Evolutionary conservation across 2,113 vertebrate species (phyloP), one percentile per base, ranked within the genome.

Genomic region (Cyprinodon tularosa): DNA sequence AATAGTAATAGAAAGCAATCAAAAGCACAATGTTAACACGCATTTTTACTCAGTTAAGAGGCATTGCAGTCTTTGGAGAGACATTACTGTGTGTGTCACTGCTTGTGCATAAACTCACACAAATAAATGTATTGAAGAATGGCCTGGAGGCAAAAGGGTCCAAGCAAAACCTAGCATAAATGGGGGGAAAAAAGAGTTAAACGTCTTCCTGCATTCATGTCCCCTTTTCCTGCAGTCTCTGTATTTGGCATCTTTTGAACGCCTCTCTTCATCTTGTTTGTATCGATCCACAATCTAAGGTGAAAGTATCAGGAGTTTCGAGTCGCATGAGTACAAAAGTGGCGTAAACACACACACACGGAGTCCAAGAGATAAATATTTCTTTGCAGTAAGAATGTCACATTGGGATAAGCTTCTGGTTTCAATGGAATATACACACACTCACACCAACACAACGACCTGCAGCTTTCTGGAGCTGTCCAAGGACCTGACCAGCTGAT

Each of bases 401-500:
- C 60, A 69, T 36, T 82, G 66, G 74, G 63, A 82, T 72, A 45
- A 59, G 29, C 2, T 4, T 40, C 22, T 50, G 62, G 44, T 7
- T 61, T 38, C 20, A 39, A 53, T 36, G 37, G 15, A 8, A 13
- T 22, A 9, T 45, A 13, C 48, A 47, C 61, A 61, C 45, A 37
- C 62, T 64, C 44, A 76, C 69, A 57, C 77, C 66, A 38, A 59
- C 48, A 17, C 50, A 47, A 4, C 37, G 15, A 20, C 3, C 59
- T 66, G 40, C 62, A 45, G 7, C 15, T n/a, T 75, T 12, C 1
- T 3, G 75, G 70, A 6, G 71, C 81, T 91, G 82, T 89, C 89
- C 85, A 81, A 61, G 83, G 88, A 80, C 47, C 91, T 90, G 84
- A 80, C 36, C 64, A 62, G 47, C 72, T 73, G 74, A 68, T 40